A percentile compares a stretch with the other conserved stretches of the same genome.
Evolutionary conservation across 2,113 vertebrate species (phyloP).

Genomic region (Leiothrix lutea): DNA sequence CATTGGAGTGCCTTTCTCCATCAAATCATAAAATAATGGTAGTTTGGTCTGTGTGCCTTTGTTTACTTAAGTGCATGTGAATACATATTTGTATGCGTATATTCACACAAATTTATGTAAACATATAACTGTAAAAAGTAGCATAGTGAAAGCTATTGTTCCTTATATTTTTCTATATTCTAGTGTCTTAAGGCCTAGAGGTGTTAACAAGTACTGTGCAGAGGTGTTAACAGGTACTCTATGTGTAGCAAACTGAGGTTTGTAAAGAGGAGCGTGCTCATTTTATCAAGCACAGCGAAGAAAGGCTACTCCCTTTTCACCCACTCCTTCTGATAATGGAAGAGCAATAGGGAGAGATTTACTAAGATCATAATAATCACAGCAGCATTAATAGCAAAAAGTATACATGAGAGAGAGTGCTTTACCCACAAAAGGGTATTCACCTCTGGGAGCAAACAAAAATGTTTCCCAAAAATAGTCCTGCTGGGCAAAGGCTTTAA

Average conservation of each 20-base stretch:
- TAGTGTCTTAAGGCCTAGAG: not conserved
- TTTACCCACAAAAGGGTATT: not conserved
- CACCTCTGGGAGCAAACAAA: not conserved
- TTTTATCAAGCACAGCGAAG: not conserved
- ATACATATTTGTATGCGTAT: not conserved
- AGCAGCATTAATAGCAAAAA: not conserved
- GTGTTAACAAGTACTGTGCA: not conserved
- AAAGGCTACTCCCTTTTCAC: not conserved
- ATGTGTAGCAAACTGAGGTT: not conserved
- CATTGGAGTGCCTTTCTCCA: not conserved
- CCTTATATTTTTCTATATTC: not conserved
- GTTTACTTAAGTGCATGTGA: not conserved
- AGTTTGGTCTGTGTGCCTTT: not conserved
- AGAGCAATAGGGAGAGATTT: not conserved
- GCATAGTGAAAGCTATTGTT: not conserved
- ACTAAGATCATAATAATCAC: not conserved
- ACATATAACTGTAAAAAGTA: not conserved
- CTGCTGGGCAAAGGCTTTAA: not conserved
- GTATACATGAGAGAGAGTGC: accelerated
- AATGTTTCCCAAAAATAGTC: not conserved
- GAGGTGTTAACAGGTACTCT: not conserved
- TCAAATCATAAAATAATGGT: not conserved
- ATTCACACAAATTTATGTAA: not conserved
- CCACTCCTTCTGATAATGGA: not conserved
- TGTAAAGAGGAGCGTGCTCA: not conserved